Evolutionary conservation across 2,888 invertebrate species (phyloP).

Genomic region (Melolontha melolontha): DNA sequence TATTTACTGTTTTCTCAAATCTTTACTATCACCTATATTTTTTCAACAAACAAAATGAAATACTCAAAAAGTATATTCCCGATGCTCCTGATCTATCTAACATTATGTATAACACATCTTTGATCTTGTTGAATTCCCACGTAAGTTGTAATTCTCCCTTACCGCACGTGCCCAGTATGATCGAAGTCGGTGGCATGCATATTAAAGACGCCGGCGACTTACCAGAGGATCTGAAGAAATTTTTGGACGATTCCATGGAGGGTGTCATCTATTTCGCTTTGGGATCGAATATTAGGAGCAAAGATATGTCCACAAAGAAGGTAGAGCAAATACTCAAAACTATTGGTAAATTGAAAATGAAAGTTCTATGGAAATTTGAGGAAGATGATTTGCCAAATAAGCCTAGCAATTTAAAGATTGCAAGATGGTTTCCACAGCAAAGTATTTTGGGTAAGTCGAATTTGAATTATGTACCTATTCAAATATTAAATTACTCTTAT

Average conservation of each 20-base stretch:
- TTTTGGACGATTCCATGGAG: slow-evolving; percentile 55
- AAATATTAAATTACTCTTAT: neutral
- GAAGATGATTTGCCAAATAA: slow-evolving; percentile 55
- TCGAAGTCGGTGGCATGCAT: slow-evolving; percentile 72
- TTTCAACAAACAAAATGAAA: slow-evolving; percentile 42
- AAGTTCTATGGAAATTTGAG: slow-evolving; percentile 62
- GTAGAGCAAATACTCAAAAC: slow-evolving; percentile 54
- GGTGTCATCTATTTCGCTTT: slow-evolving; percentile 61
- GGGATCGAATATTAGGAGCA: slow-evolving; percentile 58
- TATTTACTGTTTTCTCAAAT: slow-evolving; percentile 49
- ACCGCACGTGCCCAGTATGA: slow-evolving; percentile 69
- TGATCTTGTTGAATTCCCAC: slow-evolving; percentile 62
- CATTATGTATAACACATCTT: slow-evolving; percentile 55
- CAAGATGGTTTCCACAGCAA: slow-evolving; percentile 64
- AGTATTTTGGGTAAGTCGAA: slow-evolving; percentile 23
- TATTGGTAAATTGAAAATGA: slow-evolving; percentile 58
- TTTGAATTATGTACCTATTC: neutral
- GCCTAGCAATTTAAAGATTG: slow-evolving; percentile 63
- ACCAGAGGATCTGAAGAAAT: slow-evolving; percentile 54
- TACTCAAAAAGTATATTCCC: slow-evolving; percentile 49
- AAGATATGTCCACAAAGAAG: slow-evolving; percentile 52
- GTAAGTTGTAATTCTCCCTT: slow-evolving; percentile 67
- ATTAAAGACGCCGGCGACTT: slow-evolving; percentile 46
- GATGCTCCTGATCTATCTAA: slow-evolving; percentile 46
- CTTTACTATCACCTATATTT: slow-evolving; percentile 46